Base-by-base conservation (phyloP, 2,113 vertebrate genomes). In the Hippolais icterina region DNA sequence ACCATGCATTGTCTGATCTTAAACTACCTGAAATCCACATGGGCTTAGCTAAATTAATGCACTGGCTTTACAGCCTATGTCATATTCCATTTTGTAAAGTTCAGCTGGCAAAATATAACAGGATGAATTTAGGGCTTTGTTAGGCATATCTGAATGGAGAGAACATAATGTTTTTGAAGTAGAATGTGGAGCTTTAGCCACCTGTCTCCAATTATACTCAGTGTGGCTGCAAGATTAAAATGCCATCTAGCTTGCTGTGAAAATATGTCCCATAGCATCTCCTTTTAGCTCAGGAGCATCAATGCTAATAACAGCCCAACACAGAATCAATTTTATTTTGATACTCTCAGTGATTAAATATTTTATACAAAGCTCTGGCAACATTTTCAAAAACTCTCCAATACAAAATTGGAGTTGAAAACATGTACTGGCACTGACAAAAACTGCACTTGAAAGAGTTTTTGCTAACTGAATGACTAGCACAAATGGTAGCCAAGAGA, bases 171-270 rank as follows among this genome's bases (percentile, higher is more conserved):
- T 71, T 86, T 94, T 75, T 70, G 15, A 75, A 66, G 37, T 20
- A 64, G 49, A 83, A 69, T 46, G 52, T 72, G 23, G 24, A 83
- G 53, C 46, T 89, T 74, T 80, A 85, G 46, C 88, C 88, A 93
- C 92, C 90, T 97, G 90, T 88, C 82, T 93, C 88, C 66, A 93
- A 46, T 91, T 90, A 94, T 31, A 82, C 49, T 79, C 87, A 46
- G 81, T 85, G 47, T 87, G 85, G 77, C 74, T 72, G 42, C 57
- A 46, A 68, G 76, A 85, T 71, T 81, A 94, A 97, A 94, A 95
- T 86, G 21, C 39, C 84, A 64, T 89, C 52, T 61, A 81, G 20
- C 54, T 96, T 66, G 89, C 78, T 77, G 74, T 49, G 59, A 88
- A 92, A 95, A 84, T 92, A 85, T 63, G 76, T 87, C 46, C 89